Evolutionary conservation across 2,113 vertebrate species (phyloP), one percentile per base, ranked within the genome.

Genomic region (Oreotrochilus melanogaster): DNA sequence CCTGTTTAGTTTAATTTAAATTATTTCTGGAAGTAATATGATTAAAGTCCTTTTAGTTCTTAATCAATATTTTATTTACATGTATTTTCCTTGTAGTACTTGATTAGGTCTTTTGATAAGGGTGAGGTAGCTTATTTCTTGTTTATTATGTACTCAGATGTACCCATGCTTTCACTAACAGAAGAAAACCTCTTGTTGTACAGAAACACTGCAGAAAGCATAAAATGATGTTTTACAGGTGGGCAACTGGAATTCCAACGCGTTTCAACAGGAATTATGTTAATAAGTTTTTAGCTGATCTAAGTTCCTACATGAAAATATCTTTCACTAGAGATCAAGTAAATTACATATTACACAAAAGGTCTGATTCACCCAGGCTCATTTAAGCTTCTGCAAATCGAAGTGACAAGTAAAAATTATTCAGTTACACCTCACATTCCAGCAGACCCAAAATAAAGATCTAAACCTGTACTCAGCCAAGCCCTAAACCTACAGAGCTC

Each of bases 61-160:
- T 98, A 97, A 98, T 98, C 96, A 98, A 97, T 98, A 98, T 97
- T 97, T 98, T 98, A 98, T 97, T 98, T 97, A 93, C 89, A 93
- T 96, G 97, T 95, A 92, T 98, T 97, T 97, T 98, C 84, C 91
- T 86, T 88, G 35, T 60, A 92, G 73, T 83, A 24, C 54, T 94
- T 97, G 92, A 96, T 97, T 97, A 94, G 47, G 78, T 96, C 50
- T 97, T 95, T 93, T 92, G 78, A 94, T 95, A 89, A 90, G 14
- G 24, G 42, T 70, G 70, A 93, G 37, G 64, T 86, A 88, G 53
- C 64, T 92, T 92, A 87, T 97, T 91, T 88, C 75, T 70, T 70
- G 67, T 93, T 96, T 96, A 81, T 93, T 96, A 65, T 53, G 64
- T 69, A 65, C 31, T 56, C 48, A 25, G 39, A 64, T 37, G 4